Evolutionary conservation across 2,797 vertebrate genomes (phyloP).

Genomic region (Anguilla obscura): DNA sequence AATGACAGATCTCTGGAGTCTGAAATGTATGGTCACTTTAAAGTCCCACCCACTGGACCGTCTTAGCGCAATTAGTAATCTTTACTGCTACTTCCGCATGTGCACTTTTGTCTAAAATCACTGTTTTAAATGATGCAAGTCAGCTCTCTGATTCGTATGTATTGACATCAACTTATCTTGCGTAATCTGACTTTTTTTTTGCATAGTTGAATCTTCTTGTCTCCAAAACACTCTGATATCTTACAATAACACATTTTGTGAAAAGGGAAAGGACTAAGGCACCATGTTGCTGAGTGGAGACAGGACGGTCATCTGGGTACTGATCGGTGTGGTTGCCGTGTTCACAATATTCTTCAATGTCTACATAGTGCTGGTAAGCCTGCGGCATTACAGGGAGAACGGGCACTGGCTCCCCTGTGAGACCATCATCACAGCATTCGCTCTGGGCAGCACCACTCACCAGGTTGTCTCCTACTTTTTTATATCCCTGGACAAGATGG

Average conservation of each 20-base stretch:
- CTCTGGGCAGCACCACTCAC: slow-evolving; percentile 53
- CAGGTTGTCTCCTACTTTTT: slow-evolving; percentile 69
- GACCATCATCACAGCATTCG: slow-evolving; percentile 67
- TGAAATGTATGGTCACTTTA: neutral
- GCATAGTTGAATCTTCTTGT: neutral
- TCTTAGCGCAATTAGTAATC: neutral
- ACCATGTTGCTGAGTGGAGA: slow-evolving; percentile 32
- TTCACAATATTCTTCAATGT: slow-evolving; percentile 68
- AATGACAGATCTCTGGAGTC: neutral
- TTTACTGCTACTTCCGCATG: neutral
- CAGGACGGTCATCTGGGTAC: slow-evolving; percentile 59
- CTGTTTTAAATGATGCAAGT: neutral
- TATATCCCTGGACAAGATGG: slow-evolving; percentile 68
- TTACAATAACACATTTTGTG: neutral
- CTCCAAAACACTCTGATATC: neutral
- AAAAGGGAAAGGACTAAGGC: slow-evolving; percentile 42
- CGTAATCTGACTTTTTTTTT: neutral
- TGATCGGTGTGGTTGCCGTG: slow-evolving; percentile 61
- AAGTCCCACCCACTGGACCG: slow-evolving; percentile 21
- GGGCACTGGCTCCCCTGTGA: slow-evolving; percentile 67
- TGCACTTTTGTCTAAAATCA: neutral
- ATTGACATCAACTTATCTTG: neutral
- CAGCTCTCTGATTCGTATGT: neutral
- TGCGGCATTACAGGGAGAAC: slow-evolving; percentile 58
- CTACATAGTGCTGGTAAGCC: slow-evolving; percentile 66